Evolutionary conservation across 2,888 invertebrate species (phyloP), one percentile per base, ranked within the genome.

Genomic region (Aquatica leii): DNA sequence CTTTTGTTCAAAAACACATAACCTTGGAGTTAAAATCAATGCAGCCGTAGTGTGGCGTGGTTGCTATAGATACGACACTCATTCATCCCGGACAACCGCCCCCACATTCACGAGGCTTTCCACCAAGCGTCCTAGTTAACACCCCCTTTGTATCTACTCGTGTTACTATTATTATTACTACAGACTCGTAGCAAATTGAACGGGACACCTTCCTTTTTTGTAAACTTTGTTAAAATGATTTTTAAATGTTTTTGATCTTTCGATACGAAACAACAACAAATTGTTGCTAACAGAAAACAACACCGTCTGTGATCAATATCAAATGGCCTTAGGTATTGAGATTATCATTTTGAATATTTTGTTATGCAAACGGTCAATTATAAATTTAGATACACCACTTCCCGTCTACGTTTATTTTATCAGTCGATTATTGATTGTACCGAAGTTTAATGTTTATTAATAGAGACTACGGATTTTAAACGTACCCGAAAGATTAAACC

Each of bases 41-140:
- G 78, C 77, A 80, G 80, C 79, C 77, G 69, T 74, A 70, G 74
- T 70, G 76, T 76, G 77, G 77, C 73, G 77, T 76, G 73, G 78
- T 78, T 73, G 77, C 83, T 82, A 78, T 83, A 84, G 82, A 82
- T 81, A 82, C 84, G 84, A 81, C 83, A 84, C 80, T 84, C 84
- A 83, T 85, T 80, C 80, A 80, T 86, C 81, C 84, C 83, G 77
- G 84, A 82, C 81, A 84, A 84, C 75, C 80, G 76, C 77, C 78
- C 74, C 75, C 78, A 58, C 58, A 65, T 65, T 52, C 64, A 65
- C 60, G 21, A 63, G 50, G 56, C 40, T 35, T 20, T 49, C 58
- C 59, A 40, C 53, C 59, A 17, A 53, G 34, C 65, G 52, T 31
- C 41, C 55, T 55, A 63, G 55, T 54, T 63, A 58, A 50, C 59